Base-by-base conservation (phyloP, 2,888 invertebrate species). In the Spicauda simplicius region DNA sequence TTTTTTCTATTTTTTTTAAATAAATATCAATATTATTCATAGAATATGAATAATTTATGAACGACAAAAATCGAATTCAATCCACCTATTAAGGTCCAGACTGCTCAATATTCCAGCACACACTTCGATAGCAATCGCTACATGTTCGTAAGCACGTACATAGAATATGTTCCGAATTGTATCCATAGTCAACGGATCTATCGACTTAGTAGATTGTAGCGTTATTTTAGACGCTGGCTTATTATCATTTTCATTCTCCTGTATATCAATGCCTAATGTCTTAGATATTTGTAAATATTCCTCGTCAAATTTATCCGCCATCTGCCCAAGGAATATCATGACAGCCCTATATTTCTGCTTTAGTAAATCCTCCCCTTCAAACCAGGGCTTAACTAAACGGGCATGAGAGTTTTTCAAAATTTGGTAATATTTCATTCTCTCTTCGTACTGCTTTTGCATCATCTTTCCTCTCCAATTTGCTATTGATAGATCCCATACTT, bases 41-140 rank as follows among this genome's bases (percentile, higher is more conserved):
- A n/a, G n/a, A n/a, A n/a, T n/a, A n/a, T n/a, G n/a, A n/a, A n/a
- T 25, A 25, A 33, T 33, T 33, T 65, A 75, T 5, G 69, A 63
- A 16, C 66, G 81, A 74, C 90, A 90, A 73, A 91, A 92, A 76
- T 91, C 85, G 73, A 93, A 90, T 50, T 89, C 80, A 58, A 92
- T 85, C 91, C 90, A 90, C 74, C 84, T 84, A 71, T 88, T 87
- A 25, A 87, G 78, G 75, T 93, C 91, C 65, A 93, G 78, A 59
- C 91, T 90, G 65, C 88, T 89, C 0, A 93, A 71, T 4, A 89
- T 72, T 56, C 91, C 92, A 48, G 87, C 88, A 69, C 85, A 84
- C 16, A 76, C 48, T 64, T 92, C 91, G 6, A 91, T 81, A 25
- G 87, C 80, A 2, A 58, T 68, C 1, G 73, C 78, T 6, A 92